Base-by-base conservation (phyloP, 2,797 vertebrate species). In the Cephalopachus bancanus region DNA sequence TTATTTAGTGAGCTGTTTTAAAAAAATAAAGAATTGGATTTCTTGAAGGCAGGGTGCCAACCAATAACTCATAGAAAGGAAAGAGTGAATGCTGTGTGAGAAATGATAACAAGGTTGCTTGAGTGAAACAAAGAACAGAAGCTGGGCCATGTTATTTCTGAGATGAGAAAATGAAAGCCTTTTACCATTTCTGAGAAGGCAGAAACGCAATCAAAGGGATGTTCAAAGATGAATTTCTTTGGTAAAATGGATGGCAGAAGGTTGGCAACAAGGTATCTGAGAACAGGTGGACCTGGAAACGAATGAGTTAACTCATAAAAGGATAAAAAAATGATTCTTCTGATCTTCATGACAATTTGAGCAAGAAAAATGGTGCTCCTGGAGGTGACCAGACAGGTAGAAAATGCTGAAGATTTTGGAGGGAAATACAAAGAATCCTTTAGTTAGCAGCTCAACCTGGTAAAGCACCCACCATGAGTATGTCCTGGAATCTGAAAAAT, bases 1-100 rank as follows among this genome's bases (percentile, higher is more conserved):
- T 62, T 57, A 86, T 83, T 60, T 86, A 87, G 17, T 81, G 53
- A 95, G 37, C 37, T 92, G 53, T 94, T 89, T 78, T 59, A 30
- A 33, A 74, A 79, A 74, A 79, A 59, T 28, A 57, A 71, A 92
- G 26, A 67, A 28, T n/a, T 6, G 20, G 37, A 57, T 87, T 89
- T 93, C 16, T 15, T 30, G 75, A 81, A 22, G 28, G n/a, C 51
- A n/a, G 24, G 3, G 4, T n/a, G n/a, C 79, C 28, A 33, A 17
- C 74, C 78, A 78, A 14, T 72, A 72, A 67, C 72, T 91, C n/a
- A 20, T 8, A 1, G 17, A 20, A n/a, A 78, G 28, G 72, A 93
- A 57, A 33, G 57, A 69, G 15, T 8, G 6, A 51, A n/a, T 24
- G 2, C 22, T 2, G 1, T 22, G 28, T 65, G 37, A 86, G 79